phyloP scores from a whole-genome alignment of 2,888 invertebrate species.

The Cosmopolites sordidus region DNA sequence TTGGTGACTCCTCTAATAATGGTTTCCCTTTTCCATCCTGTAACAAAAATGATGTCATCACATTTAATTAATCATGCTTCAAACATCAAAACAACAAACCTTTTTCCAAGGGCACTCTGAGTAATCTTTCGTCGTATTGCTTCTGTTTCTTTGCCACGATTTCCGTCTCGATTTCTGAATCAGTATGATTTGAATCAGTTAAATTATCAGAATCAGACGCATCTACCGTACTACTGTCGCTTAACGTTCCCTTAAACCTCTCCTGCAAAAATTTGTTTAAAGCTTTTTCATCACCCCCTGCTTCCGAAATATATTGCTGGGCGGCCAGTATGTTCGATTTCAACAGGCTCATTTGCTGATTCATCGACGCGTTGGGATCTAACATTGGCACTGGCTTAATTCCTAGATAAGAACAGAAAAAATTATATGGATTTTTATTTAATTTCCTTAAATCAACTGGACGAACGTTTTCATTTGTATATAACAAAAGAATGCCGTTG shows the following conservation, averaged over 20 bases:
- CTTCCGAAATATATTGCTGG: conserved; percentile 54
- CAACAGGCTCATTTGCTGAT: conserved; percentile 56
- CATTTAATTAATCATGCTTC: no score
- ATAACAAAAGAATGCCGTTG: no score
- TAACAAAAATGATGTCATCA: no score
- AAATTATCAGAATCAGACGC: conserved; percentile 58
- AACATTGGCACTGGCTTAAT: conserved; percentile 65
- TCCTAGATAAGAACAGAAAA: conserved; percentile 44
- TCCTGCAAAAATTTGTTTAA: conserved; percentile 54
- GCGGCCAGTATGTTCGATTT: conserved; percentile 64
- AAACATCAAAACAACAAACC: conserved; percentile 35
- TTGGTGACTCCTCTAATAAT: conserved; percentile 82
- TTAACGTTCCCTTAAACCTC: conserved; percentile 55
- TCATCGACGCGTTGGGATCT: conserved; percentile 54
- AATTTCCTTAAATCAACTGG: no score
- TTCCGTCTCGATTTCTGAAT: conserved; percentile 53
- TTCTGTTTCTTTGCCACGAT: conserved; percentile 47
- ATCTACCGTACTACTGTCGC: conserved; percentile 55
- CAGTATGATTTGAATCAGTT: conserved; percentile 57
- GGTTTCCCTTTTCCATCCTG: conserved; percentile 91
- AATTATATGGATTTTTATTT: no score
- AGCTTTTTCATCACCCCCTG: conserved; percentile 46
- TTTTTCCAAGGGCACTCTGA: conserved; percentile 62
- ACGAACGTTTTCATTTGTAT: no score
- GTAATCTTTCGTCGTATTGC: conserved; percentile 56